Evolutionary conservation across 2,888 invertebrate species (phyloP), one percentile per base, ranked within the genome.

Genomic region (Operophtera brumata): DNA sequence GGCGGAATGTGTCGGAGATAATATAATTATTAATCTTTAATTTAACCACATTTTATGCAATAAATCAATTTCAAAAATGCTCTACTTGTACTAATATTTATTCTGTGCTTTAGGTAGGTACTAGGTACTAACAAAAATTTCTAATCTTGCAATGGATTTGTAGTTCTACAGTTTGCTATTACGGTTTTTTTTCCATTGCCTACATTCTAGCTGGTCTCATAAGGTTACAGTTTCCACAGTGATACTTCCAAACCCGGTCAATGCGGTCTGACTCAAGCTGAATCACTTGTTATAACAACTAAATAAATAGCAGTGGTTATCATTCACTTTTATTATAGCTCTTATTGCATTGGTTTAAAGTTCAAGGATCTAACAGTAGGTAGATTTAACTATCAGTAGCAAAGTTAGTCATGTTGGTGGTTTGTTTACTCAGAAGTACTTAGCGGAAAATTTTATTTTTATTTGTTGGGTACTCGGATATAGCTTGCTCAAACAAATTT

Each of bases 191-290:
- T 40, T 32, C 20, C 20, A 1, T 40, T 40, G 20, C 4, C 9
- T 14, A 30, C 14, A 37, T 9, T 20, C 20, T 20, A 20, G 20
- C 2, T 11, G 9, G 12, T 25, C 39, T 9, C 20, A 20, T 20
- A 20, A 26, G 26, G 26, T 8, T 36, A 13, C 37, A 32, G 39
- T 47, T 41, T 48, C 36, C 34, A 51, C 26, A 30, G 43, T 46
- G 26, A 35, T 35, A 47, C 14, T 14, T 26, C 48, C 12, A 50
- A 64, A 59, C 57, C 42, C 57, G 62, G 62, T 54, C 57, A 64
- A 26, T 52, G 53, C 54, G 55, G 57, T 59, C 71, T 77, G 79
- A 83, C 67, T 82, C 82, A 81, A 73, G 67, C 70, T 80, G 80
- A 83, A 62, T 82, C 81, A 81, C 67, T 65, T 54, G 50, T 61